Conservation (phyloP, 2,113 vertebrate species). For the Oncorhynchus mykiss region DNA sequence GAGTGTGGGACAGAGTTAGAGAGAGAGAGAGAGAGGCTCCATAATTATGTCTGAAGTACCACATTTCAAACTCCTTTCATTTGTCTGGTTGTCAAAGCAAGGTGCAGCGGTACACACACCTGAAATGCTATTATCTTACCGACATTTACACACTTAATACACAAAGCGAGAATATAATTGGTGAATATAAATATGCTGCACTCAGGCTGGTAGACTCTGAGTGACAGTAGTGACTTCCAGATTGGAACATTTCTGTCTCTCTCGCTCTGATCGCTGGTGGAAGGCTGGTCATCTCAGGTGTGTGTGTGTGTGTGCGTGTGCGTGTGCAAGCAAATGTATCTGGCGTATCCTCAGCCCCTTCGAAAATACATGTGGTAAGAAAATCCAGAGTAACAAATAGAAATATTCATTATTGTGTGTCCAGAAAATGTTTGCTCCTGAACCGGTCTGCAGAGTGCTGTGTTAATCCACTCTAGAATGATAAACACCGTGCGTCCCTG, state of each 20-base stretch:
- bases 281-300: background rate
- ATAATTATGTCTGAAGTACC: slow-evolving; percentile 41
- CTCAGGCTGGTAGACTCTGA: background rate
- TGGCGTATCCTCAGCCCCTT: background rate
- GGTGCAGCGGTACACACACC: slow-evolving; percentile 4
- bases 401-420: too few species aligned
- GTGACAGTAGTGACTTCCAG: background rate
- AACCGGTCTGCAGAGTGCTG: background rate
- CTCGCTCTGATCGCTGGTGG: background rate
- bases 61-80: slow-evolving; percentile 38
- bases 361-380: background rate
- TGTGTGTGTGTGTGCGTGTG: background rate
- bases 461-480: background rate
- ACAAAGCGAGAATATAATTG: slow-evolving; percentile 7
- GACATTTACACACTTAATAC: slow-evolving; percentile 28
- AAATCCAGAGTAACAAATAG: background rate
- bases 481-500: background rate
- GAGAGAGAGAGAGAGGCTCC: background rate
- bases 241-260: background rate
- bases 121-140: slow-evolving; percentile 30
- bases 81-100: slow-evolving; percentile 31
- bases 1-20: slow-evolving; percentile 14
- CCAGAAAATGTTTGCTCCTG: background rate
- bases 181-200: background rate
- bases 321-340: background rate